Conservation (phyloP, 2,888 invertebrate species). For the Sarcophaga rosellei region DNA sequence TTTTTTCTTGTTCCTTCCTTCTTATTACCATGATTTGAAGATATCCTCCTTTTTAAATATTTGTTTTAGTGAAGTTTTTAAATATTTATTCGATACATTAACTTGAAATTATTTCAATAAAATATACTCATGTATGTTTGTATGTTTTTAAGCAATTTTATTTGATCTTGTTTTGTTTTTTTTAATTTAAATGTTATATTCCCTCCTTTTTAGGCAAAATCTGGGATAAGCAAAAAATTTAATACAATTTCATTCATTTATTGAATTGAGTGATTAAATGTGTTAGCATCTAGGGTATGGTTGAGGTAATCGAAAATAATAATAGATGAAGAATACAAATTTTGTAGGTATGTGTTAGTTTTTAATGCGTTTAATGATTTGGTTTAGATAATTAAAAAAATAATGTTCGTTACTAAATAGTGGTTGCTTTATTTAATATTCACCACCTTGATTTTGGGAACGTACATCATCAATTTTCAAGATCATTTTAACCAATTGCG, state of each 20-base stretch:
- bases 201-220: slow-evolving; percentile 4
- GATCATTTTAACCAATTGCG: slow-evolving; percentile 99
- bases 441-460: slow-evolving; percentile 82
- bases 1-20: neutral
- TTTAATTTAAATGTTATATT: slow-evolving; percentile 17
- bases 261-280: slow-evolving; percentile 26
- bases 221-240: slow-evolving; percentile 26
- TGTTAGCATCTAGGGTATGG: neutral
- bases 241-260: slow-evolving; percentile 31
- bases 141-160: slow-evolving; percentile 53
- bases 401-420: neutral
- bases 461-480: slow-evolving; percentile 99
- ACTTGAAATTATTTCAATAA: no score
- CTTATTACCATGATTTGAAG: no score
- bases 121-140: no score
- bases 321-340: slow-evolving; percentile 35
- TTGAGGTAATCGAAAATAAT: neutral
- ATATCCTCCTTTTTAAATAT: no score
- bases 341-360: slow-evolving; percentile 21
- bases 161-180: slow-evolving; percentile 55
- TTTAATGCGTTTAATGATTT: slow-evolving; percentile 26
- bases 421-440: slow-evolving; percentile 49
- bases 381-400: slow-evolving; percentile 14
- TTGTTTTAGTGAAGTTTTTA: no score
- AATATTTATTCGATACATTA: no score